These are phyloP conservation scores for Accipiter virgatus DNA, from an alignment of 2,113 vertebrate species.

Conservation along the genomic window DNA sequence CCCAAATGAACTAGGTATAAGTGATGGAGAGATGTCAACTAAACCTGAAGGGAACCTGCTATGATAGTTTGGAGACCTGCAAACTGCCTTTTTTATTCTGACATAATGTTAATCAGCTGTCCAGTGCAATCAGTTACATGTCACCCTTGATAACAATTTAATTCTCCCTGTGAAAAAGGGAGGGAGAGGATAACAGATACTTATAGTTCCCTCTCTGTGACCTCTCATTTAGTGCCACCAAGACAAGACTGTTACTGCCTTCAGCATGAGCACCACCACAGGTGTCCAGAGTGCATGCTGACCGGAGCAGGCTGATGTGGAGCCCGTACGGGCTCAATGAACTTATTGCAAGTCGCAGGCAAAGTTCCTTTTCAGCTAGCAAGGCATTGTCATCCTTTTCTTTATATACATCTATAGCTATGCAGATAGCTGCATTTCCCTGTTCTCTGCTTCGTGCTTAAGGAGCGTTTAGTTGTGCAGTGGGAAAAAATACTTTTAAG, in stretches of 20 bases:
- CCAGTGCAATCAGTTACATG: slow-evolving; percentile 10
- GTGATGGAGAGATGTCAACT: slow-evolving; percentile 14
- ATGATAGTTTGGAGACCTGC: background rate
- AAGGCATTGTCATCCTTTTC: background rate
- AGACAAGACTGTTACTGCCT: background rate
- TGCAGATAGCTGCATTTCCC: background rate
- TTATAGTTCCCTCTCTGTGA: background rate
- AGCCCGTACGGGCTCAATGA: background rate
- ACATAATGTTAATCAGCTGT: slow-evolving; percentile 31
- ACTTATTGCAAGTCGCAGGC: rapidly evolving
- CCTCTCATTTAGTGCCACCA: background rate
- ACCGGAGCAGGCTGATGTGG: background rate
- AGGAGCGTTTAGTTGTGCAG: background rate
- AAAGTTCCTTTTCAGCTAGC: background rate
- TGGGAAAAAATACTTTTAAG: background rate
- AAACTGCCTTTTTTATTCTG: slow-evolving; percentile 20
- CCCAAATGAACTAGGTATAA: background rate
- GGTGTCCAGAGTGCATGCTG: background rate
- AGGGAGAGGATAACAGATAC: background rate
- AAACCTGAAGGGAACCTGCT: background rate
- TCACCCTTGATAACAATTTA: slow-evolving; percentile 32
- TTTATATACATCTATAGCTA: background rate
- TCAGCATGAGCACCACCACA: background rate
- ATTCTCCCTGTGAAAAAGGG: background rate
- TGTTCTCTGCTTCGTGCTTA: background rate